Evolutionary conservation across 2,888 invertebrate genomes (phyloP).

Genomic region (Cenopis cana): DNA sequence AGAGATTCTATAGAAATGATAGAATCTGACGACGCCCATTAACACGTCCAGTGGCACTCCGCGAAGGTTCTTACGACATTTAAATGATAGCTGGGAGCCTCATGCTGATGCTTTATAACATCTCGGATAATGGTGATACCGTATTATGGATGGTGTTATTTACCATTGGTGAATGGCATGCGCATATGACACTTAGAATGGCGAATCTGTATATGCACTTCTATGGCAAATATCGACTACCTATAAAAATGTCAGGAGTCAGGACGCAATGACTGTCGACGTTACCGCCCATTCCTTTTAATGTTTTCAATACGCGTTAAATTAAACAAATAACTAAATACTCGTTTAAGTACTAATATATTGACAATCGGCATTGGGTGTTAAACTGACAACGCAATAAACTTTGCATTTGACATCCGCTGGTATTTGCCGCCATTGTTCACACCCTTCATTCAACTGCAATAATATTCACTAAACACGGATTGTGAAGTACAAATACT

Average conservation of each 20-base stretch:
- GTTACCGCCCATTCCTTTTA: too few relatives aligned
- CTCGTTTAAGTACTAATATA: too few relatives aligned
- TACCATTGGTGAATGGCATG: too few relatives aligned
- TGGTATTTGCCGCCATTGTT: neutral
- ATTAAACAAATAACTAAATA: too few relatives aligned
- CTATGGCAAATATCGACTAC: too few relatives aligned
- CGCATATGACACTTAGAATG: too few relatives aligned
- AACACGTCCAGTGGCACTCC: slow-evolving; percentile 9
- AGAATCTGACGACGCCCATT: slow-evolving; percentile 11
- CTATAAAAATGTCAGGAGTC: too few relatives aligned
- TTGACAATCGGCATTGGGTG: neutral
- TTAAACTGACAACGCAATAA: slow-evolving; percentile 1
- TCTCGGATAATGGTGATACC: neutral
- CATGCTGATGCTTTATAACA: neutral
- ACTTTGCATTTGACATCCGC: slow-evolving; percentile 9
- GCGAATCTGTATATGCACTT: too few relatives aligned
- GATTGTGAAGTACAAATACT: slow-evolving; percentile 8
- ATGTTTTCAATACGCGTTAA: too few relatives aligned
- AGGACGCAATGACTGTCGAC: too few relatives aligned
- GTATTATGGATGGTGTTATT: too few relatives aligned
- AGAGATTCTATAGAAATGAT: slow-evolving; percentile 24
- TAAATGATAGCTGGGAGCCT: neutral
- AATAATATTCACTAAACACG: slow-evolving; percentile 30
- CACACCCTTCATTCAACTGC: slow-evolving; percentile 8
- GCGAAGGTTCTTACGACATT: neutral